Evolutionary conservation across 2,113 vertebrate species (phyloP).

Genomic region (Anoura caudifer): DNA sequence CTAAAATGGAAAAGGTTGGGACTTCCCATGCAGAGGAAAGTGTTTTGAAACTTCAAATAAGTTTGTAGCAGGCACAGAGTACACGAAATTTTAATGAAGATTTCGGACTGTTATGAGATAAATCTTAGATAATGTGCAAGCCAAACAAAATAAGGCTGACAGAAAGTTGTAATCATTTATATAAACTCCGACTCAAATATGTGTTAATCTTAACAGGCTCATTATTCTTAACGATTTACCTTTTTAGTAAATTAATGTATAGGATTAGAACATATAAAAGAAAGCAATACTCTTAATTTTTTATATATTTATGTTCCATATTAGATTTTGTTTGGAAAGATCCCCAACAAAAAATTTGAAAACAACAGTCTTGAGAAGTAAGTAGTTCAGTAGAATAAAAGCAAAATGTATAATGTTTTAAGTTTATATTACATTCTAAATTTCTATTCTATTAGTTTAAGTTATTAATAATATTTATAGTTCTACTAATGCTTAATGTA

Average conservation of each 20-base stretch:
- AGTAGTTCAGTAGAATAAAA: constrained; percentile 7
- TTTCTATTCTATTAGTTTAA: neutral
- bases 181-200: neutral
- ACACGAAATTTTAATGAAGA: neutral
- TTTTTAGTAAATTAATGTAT: constrained; percentile 18
- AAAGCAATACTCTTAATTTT: neutral
- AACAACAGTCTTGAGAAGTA: neutral
- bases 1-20: neutral
- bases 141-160: neutral
- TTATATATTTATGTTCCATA: neutral
- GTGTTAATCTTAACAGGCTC: neutral
- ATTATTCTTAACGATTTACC: neutral
- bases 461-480: neutral
- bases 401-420: neutral
- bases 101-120: neutral
- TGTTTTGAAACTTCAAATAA: neutral
- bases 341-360: neutral
- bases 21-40: neutral
- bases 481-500: neutral
- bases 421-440: neutral
- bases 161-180: neutral
- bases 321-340: constrained; percentile 23
- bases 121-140: neutral
- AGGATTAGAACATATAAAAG: neutral
- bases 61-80: neutral